Base-by-base conservation (phyloP, 1,140 invertebrate genomes). In the Hylyphantes graminicola region DNA sequence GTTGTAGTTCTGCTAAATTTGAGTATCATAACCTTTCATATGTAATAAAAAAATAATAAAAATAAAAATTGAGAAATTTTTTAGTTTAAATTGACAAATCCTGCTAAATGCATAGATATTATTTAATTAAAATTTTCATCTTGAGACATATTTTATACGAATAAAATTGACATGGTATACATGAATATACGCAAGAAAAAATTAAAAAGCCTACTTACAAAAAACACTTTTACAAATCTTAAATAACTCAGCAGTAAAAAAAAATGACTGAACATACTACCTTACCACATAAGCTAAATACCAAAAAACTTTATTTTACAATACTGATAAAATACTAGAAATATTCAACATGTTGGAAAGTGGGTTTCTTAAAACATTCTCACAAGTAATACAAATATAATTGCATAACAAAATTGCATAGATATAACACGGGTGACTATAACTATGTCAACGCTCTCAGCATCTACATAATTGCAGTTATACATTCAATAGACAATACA, bases 291-390 rank as follows among this genome's bases (percentile, higher is more conserved):
- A 35, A 35, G 35, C 35, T 35, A 70, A 17, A 70, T 17, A 70
- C 21, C 54, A 19, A 59, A 74, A 74, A 35, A n/a, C n/a, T 19
- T 64, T 17, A 21, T 51, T 76, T 63, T 53, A 76, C 21, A 76
- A 76, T 61, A 76, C 57, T 76, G 61, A 76, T 63, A 76, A 76
- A 76, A 76, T 63, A 64, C 57, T 63, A 61, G 57, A 76, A 63
- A 76, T 63, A 76, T 51, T 76, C 74, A 76, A 76, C 74, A 64
- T 64, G 57, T 12, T 21, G 48, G 53, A 64, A 63, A 76, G 74
- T 35, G 12, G 3, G 57, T 59, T 70, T 74, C 12, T 55, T 21
- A 11, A 35, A 51, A 70, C 15, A 50, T 53, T 70, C 51, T 74
- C 19, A 74, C 54, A 57, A 57, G 48, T 74, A 74, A 74, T 57